Evolutionary conservation across 2,113 vertebrate species (phyloP).

Genomic region (Diphyllodes magnificus): DNA sequence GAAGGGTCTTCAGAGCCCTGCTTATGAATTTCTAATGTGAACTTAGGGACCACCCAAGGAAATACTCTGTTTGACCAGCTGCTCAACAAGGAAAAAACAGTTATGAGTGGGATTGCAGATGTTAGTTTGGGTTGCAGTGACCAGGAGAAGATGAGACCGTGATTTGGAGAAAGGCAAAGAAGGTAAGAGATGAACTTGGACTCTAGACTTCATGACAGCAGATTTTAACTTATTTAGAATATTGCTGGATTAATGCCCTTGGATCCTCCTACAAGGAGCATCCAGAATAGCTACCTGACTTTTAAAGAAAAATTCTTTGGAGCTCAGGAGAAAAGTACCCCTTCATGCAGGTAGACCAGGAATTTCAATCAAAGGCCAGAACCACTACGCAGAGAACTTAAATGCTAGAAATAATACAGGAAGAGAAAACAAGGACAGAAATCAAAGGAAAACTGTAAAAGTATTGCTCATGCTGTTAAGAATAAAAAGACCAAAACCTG

Average conservation of each 20-base stretch:
- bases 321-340: neutral
- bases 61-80: neutral
- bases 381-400: accelerated
- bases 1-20: neutral
- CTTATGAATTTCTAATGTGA: neutral
- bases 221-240: neutral
- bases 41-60: accelerated
- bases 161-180: neutral
- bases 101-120: neutral
- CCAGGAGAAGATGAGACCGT: neutral
- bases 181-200: neutral
- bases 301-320: neutral
- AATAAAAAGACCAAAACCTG: neutral
- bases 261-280: neutral
- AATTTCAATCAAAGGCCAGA: neutral
- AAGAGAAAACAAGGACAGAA: neutral
- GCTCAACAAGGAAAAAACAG: accelerated
- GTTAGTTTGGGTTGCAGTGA: neutral
- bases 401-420: neutral
- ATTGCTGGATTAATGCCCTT: neutral
- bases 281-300: neutral
- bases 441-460: neutral
- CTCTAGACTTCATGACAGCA: neutral
- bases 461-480: neutral
- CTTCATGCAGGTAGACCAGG: neutral